Evolutionary conservation across 2,797 vertebrate species (phyloP).

Genomic region (Synaphobranchus kaupii): DNA sequence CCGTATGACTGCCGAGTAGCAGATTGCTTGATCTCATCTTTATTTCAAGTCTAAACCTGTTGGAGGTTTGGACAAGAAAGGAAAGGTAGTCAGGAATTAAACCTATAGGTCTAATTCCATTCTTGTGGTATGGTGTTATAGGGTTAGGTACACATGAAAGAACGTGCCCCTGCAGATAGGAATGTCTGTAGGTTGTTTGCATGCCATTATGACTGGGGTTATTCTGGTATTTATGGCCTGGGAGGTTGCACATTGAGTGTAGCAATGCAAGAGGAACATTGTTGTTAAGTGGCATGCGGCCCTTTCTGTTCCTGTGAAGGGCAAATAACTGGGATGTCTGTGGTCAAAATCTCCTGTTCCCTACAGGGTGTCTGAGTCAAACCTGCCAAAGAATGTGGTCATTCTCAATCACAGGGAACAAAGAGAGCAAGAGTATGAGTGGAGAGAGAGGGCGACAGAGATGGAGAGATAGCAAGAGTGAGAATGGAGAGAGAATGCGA

Average conservation of each 20-base stretch:
- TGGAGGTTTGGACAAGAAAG: not conserved
- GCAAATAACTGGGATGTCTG: conserved; percentile 6
- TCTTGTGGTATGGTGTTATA: not conserved
- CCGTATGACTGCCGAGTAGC: not conserved
- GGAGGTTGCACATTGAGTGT: not conserved
- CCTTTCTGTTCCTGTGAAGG: conserved; percentile 1
- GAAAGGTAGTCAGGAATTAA: not conserved
- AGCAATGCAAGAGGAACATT: not conserved
- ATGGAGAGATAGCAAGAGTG: not conserved
- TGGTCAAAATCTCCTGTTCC: conserved; percentile 10
- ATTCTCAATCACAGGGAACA: not conserved
- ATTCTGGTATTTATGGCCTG: not conserved
- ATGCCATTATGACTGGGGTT: not conserved
- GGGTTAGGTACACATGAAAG: not conserved
- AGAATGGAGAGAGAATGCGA: not conserved
- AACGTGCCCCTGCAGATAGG: not conserved
- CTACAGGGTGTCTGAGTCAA: not conserved
- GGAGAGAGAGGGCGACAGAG: not conserved
- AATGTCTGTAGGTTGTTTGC: not conserved
- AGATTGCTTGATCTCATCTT: not conserved
- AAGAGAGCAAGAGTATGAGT: not conserved
- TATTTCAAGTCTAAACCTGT: not conserved
- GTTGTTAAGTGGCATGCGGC: not conserved
- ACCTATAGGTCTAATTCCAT: not conserved
- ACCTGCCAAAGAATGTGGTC: not conserved